Conservation (phyloP, 2,797 vertebrate genomes). For the Cirrhinus mrigala region DNA sequence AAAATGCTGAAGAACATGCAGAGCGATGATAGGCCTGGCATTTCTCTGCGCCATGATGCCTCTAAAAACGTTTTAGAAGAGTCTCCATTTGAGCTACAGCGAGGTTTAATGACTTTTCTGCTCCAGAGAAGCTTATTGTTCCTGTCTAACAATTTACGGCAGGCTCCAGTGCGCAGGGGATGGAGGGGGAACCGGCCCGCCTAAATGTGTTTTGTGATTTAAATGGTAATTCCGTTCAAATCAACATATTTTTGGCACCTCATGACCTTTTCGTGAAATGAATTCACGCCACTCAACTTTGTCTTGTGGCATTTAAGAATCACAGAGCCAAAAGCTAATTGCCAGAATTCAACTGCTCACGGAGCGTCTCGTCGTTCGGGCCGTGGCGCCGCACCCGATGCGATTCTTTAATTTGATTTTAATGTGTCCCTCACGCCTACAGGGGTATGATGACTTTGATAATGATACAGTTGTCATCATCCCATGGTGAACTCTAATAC, state of each 20-base stretch:
- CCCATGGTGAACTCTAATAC: slow-evolving; percentile 79
- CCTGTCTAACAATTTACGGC: slow-evolving; percentile 74
- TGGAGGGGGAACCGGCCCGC: slow-evolving; percentile 39
- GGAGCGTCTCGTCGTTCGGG: slow-evolving; percentile 73
- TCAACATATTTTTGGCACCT: slow-evolving; percentile 80
- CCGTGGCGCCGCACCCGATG: slow-evolving; percentile 76
- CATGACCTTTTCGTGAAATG: slow-evolving; percentile 81
- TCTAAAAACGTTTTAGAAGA: slow-evolving; percentile 72
- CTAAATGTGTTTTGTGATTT: slow-evolving; percentile 71
- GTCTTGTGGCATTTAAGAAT: slow-evolving; percentile 81
- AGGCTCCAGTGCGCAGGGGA: slow-evolving; percentile 56
- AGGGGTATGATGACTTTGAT: slow-evolving; percentile 73
- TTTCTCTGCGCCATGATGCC: slow-evolving; percentile 58
- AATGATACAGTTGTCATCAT: slow-evolving; percentile 84
- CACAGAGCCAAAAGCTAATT: slow-evolving; percentile 77
- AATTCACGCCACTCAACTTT: slow-evolving; percentile 76
- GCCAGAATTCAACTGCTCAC: slow-evolving; percentile 70
- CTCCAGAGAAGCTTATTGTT: slow-evolving; percentile 71
- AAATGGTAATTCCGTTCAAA: slow-evolving; percentile 78
- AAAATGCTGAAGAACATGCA: slow-evolving; percentile 38
- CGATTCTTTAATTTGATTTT: slow-evolving; percentile 85
- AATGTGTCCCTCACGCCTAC: slow-evolving; percentile 82
- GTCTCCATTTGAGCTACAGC: slow-evolving; percentile 58
- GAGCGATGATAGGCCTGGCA: slow-evolving; percentile 55
- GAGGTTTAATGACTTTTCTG: slow-evolving; percentile 60